Evolutionary conservation across 2,797 vertebrate species (phyloP).

Genomic region (Florisuga fusca): DNA sequence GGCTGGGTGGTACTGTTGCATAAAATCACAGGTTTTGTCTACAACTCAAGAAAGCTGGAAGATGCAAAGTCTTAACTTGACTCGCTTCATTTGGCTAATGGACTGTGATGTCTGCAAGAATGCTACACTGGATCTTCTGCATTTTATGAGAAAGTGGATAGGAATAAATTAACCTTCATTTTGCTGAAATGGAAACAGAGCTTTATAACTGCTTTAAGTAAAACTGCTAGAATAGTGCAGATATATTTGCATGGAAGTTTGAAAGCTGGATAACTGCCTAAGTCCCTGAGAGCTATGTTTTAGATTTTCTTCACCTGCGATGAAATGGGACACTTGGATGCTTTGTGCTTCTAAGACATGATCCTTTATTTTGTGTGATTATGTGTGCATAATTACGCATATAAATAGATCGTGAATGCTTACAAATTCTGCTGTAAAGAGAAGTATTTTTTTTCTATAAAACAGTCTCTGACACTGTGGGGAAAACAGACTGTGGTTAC

Average conservation of each 20-base stretch:
- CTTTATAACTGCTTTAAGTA: not conserved
- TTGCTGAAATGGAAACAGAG: not conserved
- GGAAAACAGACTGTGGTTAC: not conserved
- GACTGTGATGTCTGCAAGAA: not conserved
- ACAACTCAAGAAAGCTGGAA: not conserved
- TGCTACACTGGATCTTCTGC: not conserved
- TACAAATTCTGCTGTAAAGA: not conserved
- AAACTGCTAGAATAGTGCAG: not conserved
- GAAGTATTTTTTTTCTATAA: not conserved
- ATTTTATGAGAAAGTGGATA: not conserved
- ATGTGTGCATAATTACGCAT: not conserved
- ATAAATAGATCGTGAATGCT: not conserved
- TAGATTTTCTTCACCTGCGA: constrained; percentile 15
- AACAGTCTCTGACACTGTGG: not conserved
- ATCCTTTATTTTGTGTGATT: constrained; percentile 25
- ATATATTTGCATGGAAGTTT: not conserved
- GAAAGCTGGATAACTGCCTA: not conserved
- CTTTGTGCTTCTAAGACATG: not conserved
- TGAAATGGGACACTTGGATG: not conserved
- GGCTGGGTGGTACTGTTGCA: not conserved
- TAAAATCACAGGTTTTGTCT: not conserved
- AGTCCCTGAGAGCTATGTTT: not conserved
- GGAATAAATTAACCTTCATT: constrained; percentile 8
- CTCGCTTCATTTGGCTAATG: not conserved
- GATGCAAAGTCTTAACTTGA: not conserved